These are phyloP conservation scores for Caracal caracal DNA, from an alignment of 2,113 vertebrate species.

Conservation along the genomic window DNA sequence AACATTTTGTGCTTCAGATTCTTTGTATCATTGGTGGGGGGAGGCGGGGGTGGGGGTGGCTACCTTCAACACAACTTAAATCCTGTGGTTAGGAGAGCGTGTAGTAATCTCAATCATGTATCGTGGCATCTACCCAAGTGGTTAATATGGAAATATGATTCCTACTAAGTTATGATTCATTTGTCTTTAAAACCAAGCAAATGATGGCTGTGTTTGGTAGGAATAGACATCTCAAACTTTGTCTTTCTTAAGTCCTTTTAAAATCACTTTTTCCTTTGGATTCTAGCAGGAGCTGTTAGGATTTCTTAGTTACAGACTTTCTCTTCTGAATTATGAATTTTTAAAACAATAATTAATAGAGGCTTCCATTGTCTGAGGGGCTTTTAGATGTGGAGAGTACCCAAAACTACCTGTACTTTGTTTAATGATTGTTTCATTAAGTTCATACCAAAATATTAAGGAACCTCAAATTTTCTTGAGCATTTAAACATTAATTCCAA, in stretches of 20 bases:
- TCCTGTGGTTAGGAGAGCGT: not conserved
- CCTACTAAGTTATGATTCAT: not conserved
- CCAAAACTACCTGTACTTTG: not conserved
- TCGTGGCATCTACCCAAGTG: not conserved
- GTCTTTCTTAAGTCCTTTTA: not conserved
- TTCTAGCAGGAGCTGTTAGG: not conserved
- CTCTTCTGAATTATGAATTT: slow-evolving; percentile 32
- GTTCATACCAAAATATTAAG: slow-evolving; percentile 4
- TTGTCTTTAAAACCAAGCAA: slow-evolving; percentile 45
- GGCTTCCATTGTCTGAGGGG: not conserved
- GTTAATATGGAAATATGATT: not conserved
- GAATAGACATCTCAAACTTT: not conserved
- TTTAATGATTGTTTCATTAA: slow-evolving; percentile 53
- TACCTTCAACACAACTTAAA: not conserved
- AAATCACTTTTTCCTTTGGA: slow-evolving; percentile 40
- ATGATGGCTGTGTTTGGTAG: not conserved
- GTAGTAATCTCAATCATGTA: not conserved
- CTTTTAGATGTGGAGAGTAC: not conserved
- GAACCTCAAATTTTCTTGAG: slow-evolving; percentile 14
- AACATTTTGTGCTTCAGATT: not conserved
- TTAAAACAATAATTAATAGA: not conserved
- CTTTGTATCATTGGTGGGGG: not conserved
- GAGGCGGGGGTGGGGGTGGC: too few species aligned
- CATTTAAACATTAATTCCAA: slow-evolving; percentile 44
- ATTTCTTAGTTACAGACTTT: not conserved